A percentile compares a stretch with the other conserved stretches of the same genome.
Conservation (phyloP, 2,797 vertebrate genomes). For the Oceanodroma leucorhoa region DNA sequence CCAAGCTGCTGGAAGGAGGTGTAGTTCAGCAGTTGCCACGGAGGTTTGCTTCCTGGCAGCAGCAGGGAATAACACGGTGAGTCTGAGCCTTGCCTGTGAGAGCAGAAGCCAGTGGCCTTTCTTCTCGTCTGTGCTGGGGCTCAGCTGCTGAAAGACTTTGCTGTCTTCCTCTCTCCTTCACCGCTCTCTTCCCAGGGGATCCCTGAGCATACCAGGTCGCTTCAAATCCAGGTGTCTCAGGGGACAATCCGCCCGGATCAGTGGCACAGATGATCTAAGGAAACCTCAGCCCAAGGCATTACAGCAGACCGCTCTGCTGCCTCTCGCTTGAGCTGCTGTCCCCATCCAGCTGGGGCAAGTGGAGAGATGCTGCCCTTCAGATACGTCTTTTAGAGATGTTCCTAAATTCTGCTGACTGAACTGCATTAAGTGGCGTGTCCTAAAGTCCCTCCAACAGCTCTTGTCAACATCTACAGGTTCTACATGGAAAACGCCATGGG, state of each 20-base stretch:
- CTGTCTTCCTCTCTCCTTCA: background rate
- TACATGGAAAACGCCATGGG: background rate
- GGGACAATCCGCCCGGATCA: rapidly evolving
- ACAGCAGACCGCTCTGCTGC: background rate
- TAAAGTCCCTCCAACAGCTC: background rate
- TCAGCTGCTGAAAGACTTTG: background rate
- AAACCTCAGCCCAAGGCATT: background rate
- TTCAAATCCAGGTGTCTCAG: background rate
- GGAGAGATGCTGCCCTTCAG: background rate
- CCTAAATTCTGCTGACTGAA: background rate
- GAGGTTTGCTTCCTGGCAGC: background rate
- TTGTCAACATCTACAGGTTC: background rate
- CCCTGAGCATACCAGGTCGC: background rate
- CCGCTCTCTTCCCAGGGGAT: background rate
- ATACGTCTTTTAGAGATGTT: background rate
- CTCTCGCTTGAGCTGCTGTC: background rate
- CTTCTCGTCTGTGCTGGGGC: background rate
- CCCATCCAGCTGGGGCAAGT: background rate
- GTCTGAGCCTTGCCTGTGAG: background rate
- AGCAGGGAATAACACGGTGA: background rate
- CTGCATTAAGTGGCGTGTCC: background rate
- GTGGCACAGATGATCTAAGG: background rate
- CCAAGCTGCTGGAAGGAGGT: background rate
- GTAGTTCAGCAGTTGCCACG: background rate
- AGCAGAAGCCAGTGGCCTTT: background rate